Base-by-base conservation (phyloP, 2,888 invertebrate species). In the Acanthopleura granulata region DNA sequence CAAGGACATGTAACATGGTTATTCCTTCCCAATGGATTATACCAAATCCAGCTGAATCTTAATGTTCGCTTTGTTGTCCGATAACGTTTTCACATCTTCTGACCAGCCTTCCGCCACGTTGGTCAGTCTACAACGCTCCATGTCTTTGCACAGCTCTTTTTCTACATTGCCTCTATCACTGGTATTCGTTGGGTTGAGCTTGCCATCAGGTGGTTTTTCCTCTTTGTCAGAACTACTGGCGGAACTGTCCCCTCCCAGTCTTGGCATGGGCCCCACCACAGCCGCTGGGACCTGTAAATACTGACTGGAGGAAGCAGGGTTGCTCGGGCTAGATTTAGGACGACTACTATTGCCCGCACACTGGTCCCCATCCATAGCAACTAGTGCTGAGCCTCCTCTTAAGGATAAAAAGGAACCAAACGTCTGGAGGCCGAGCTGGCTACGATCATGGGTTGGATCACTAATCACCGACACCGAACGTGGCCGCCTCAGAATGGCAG, bases 41-140 rank as follows among this genome's bases (percentile, higher is more conserved):
- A 66, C 77, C 25, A 77, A 57, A 30, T 77, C 77, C 30, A 77
- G 22, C 62, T 73, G 70, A 25, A 77, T 77, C 62, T 72, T 75
- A 18, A 77, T 77, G 14, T 70, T 75, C 22, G 75, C 77, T 27
- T 66, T 72, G 70, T 77, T 77, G 30, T 77, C 71, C 49, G 71
- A 71, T 12, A 71, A 25, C 6, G 66, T 6, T 25, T 66, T 66
- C 1, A 27, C 27, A n/a, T 71, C 40, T 71, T 71, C 71, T 49
- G 71, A 49, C 50, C 40, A 49, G 15, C 49, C 40, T 18, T 71
- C 71, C n/a, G 18, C 49, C 14, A 16, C 16, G 50, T 71, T 49
- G 40, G 16, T 49, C 18, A 49, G 15, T n/a, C n/a, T 15, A 71
- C 71, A 71, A 16, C 29, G 18, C 25, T 66, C 66, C 29, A 66